Conservation (phyloP, 2,888 invertebrate species). For the Philaethria dido region DNA sequence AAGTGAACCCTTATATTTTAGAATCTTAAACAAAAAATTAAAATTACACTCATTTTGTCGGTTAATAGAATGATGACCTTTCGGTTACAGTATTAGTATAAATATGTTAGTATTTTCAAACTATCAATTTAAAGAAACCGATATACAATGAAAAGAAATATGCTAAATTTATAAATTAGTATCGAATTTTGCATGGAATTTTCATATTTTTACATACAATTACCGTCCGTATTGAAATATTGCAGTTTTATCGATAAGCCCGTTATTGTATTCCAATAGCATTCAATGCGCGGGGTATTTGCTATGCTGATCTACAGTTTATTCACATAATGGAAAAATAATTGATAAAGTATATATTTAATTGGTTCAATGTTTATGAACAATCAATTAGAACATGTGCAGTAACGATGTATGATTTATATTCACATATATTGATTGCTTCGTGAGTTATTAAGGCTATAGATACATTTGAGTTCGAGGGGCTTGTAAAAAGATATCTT, state of each 20-base stretch:
- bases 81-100: no score
- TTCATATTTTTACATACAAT: neutral
- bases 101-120: no score
- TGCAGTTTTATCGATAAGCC: slow-evolving; percentile 8
- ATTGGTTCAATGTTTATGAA: neutral
- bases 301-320: neutral
- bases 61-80: no score
- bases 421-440: no score
- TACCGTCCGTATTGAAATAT: neutral
- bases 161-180: neutral
- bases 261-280: slow-evolving; percentile 6
- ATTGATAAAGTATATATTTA: slow-evolving; percentile 6
- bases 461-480: no score
- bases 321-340: slow-evolving; percentile 2
- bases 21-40: neutral
- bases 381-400: neutral
- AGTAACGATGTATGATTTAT: no score
- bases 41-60: no score
- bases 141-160: no score
- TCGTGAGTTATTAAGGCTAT: no score
- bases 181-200: neutral
- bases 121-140: no score
- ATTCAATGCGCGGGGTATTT: neutral
- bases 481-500: no score
- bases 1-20: neutral